Percentiles rank a stretch among this genome's conserved stretches.
Evolutionary conservation across 2,113 vertebrate species (phyloP).

Genomic region (Passer montanus): DNA sequence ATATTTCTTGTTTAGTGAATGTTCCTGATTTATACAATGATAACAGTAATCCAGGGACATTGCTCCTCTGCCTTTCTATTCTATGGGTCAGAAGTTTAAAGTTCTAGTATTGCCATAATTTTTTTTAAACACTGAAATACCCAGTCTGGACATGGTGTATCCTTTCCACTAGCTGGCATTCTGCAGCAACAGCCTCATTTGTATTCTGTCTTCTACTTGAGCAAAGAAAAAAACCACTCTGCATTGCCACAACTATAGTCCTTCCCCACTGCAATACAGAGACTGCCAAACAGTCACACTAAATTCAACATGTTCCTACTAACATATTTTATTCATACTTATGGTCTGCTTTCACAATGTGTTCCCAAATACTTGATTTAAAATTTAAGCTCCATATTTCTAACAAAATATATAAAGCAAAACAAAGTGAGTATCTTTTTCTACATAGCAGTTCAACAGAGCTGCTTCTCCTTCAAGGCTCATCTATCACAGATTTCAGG

Average conservation of each 20-base stretch:
- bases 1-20: not conserved
- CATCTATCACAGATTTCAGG: not conserved
- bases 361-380: conserved; percentile 24
- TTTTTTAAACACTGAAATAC: not conserved
- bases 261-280: conserved; percentile 9
- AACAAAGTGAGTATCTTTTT: not conserved
- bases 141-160: not conserved
- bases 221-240: not conserved
- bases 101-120: not conserved
- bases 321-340: conserved; percentile 35
- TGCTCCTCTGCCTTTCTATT: not conserved
- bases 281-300: not conserved
- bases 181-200: conserved; percentile 22
- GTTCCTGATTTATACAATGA: not conserved
- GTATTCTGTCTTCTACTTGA: not conserved
- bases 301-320: not conserved
- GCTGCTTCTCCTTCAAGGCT: not conserved
- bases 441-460: not conserved
- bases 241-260: not conserved
- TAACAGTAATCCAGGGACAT: not conserved
- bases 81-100: not conserved
- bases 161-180: not conserved
- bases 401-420: conserved; percentile 13
- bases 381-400: conserved; percentile 10
- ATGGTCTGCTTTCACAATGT: not conserved